Evolutionary conservation across 1,140 invertebrate genomes (phyloP).

Genomic region (Pogonomyrmex barbatus): DNA sequence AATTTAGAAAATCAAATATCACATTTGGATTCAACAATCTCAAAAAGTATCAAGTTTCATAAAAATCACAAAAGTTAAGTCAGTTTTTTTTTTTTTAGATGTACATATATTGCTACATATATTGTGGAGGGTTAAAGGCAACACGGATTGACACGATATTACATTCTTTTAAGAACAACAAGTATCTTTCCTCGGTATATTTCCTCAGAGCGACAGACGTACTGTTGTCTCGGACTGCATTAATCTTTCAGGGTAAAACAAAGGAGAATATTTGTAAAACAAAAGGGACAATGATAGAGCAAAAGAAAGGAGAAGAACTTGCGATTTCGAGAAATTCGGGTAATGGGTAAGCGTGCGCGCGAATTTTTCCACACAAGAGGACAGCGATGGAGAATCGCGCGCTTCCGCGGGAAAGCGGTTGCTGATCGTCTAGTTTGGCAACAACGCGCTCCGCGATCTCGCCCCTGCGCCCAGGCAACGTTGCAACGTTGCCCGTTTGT

Average conservation of each 20-base stretch:
- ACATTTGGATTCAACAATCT: no score
- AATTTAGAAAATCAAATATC: no score
- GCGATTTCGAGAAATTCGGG: background rate
- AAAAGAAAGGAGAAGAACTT: background rate
- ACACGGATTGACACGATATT: background rate
- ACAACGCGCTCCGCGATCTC: conserved; percentile 57
- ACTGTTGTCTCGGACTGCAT: background rate
- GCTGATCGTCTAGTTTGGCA: conserved; percentile 59
- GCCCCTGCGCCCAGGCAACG: conserved; percentile 58
- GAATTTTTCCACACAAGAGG: background rate
- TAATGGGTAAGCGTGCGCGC: no score
- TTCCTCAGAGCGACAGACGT: background rate
- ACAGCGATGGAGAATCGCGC: conserved; percentile 7
- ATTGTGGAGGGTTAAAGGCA: background rate
- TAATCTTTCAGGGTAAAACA: background rate
- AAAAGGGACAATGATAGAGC: background rate
- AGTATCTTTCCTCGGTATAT: background rate
- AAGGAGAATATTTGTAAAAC: background rate
- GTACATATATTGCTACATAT: no score
- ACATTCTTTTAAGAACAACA: background rate
- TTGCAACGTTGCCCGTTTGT: conserved; percentile 44
- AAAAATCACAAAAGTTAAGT: no score
- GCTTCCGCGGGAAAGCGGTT: conserved; percentile 60
- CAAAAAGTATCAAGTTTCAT: no score
- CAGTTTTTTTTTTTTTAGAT: no score